phyloP scores from a whole-genome alignment of 2,113 vertebrate species.

The Epinephelus cyanopodus region DNA sequence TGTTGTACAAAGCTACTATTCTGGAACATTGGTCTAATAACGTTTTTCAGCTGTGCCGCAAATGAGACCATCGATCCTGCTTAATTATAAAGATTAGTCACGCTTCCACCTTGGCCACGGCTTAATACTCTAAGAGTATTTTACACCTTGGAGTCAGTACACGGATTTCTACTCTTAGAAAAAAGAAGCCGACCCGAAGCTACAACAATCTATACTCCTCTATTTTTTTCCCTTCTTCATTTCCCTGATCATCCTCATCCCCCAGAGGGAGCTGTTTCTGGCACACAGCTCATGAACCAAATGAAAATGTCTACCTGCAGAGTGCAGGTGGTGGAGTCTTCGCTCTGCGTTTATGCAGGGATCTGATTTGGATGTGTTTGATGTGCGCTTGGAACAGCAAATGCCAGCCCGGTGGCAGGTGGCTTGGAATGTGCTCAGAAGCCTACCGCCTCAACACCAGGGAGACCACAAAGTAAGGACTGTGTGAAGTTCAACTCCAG shows the following conservation, averaged over 20 bases:
- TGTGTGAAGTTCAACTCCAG: constrained; percentile 72
- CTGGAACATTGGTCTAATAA: constrained; percentile 72
- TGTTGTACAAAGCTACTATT: constrained; percentile 69
- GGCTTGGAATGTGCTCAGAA: constrained; percentile 79
- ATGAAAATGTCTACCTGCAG: constrained; percentile 69
- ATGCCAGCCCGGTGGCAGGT: constrained; percentile 74
- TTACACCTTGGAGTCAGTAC: constrained; percentile 32
- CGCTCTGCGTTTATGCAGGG: constrained; percentile 47
- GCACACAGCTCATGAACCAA: constrained; percentile 49
- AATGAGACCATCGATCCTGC: constrained; percentile 69
- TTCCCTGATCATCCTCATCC: constrained; percentile 49
- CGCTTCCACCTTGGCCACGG: constrained; percentile 43
- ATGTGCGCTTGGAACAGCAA: constrained; percentile 75
- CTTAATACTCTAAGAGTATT: constrained; percentile 30
- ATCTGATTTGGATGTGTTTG: constrained; percentile 78
- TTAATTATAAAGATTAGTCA: constrained; percentile 79
- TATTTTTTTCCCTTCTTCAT: constrained; percentile 31
- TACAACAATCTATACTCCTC: constrained; percentile 37
- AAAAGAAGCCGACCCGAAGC: constrained; percentile 20
- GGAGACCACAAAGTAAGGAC: constrained; percentile 57
- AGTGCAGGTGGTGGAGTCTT: constrained; percentile 70
- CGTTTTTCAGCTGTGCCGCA: constrained; percentile 56
- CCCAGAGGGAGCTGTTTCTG: constrained; percentile 47
- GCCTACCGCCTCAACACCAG: constrained; percentile 55
- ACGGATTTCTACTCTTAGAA: constrained; percentile 37